These are phyloP conservation scores for Galeopsomyia nigrocyanea DNA, from an alignment of 2,888 invertebrate genomes.

Conservation along the genomic window DNA sequence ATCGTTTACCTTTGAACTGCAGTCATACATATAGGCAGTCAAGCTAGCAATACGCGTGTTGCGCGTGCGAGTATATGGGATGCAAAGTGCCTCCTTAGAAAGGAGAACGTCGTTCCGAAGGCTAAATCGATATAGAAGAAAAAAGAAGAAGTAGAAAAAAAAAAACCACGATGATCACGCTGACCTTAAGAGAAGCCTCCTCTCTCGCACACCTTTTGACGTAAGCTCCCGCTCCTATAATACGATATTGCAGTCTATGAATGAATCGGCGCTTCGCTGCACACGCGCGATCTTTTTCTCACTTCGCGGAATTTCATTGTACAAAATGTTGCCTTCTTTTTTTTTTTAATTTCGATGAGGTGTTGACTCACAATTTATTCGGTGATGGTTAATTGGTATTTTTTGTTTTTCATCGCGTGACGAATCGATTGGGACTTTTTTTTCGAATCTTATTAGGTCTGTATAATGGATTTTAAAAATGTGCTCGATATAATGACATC, in stretches of 20 bases:
- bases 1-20: too few relatives aligned
- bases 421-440: neutral
- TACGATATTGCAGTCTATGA: too few relatives aligned
- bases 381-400: too few relatives aligned
- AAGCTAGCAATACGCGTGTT: neutral
- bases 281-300: too few relatives aligned
- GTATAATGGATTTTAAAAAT: neutral
- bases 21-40: too few relatives aligned
- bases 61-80: neutral
- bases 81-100: constrained; percentile 21
- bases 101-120: constrained; percentile 24
- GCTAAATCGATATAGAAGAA: constrained; percentile 18
- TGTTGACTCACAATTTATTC: too few relatives aligned
- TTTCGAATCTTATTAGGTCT: neutral
- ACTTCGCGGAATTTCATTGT: too few relatives aligned
- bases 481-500: constrained; percentile 12
- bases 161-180: neutral
- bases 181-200: constrained; percentile 12
- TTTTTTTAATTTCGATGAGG: too few relatives aligned
- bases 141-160: too few relatives aligned
- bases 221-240: neutral
- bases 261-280: too few relatives aligned
- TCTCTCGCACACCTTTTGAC: neutral
- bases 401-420: neutral
- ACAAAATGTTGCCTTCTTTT: too few relatives aligned